Conservation (phyloP, 2,797 vertebrate species). For the Lepilemur ruficaudatus region DNA sequence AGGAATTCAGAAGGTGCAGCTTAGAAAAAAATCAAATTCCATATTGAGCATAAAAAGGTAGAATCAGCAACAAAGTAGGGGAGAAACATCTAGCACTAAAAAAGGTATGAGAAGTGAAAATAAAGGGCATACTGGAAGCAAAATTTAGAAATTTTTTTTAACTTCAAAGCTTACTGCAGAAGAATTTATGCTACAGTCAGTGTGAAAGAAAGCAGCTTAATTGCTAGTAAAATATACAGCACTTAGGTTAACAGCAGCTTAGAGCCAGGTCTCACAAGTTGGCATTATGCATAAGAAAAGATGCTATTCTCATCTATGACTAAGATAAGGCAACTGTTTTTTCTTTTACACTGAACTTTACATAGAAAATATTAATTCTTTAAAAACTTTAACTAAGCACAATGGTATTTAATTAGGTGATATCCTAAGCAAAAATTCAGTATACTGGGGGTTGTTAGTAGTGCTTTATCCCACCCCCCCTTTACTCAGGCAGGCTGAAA, state of each 20-base stretch:
- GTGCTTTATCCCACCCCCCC: neutral
- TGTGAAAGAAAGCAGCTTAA: conserved; percentile 76
- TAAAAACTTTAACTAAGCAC: neutral
- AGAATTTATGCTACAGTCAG: conserved; percentile 74
- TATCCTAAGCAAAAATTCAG: neutral
- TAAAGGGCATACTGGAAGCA: conserved; percentile 69
- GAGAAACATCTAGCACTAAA: conserved; percentile 85
- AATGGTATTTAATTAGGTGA: neutral
- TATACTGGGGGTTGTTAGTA: neutral
- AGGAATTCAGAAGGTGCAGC: conserved; percentile 96
- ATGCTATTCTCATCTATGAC: conserved; percentile 38
- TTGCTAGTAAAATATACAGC: conserved; percentile 69
- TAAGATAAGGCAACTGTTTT: conserved; percentile 35
- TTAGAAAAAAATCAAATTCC: conserved; percentile 94
- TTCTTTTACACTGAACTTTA: conserved; percentile 45
- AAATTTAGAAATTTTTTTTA: conserved; percentile 66
- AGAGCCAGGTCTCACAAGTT: conserved; percentile 64
- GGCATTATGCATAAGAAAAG: conserved; percentile 61
- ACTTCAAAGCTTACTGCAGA: conserved; percentile 75
- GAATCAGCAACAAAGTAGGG: conserved; percentile 92
- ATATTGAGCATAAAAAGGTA: conserved; percentile 92
- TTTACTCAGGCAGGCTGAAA: conserved; percentile 6
- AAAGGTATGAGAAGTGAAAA: conserved; percentile 80
- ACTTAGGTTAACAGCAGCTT: conserved; percentile 74
- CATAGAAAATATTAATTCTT: conserved; percentile 48